These are phyloP conservation scores for Chiloscyllium punctatum DNA, from an alignment of 2,797 vertebrate genomes.

Conservation along the genomic window DNA sequence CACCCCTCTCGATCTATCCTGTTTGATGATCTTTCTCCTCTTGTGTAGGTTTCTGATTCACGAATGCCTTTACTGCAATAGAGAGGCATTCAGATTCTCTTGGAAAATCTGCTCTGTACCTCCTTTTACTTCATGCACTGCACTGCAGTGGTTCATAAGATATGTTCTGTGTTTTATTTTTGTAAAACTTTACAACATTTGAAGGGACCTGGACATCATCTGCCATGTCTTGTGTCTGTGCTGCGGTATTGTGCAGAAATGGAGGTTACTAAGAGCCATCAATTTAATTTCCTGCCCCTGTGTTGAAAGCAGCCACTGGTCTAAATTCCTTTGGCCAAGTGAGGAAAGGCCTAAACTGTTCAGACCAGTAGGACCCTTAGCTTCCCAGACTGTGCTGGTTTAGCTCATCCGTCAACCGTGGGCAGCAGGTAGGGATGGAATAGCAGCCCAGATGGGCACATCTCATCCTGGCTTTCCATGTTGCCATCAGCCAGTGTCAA, in stretches of 20 bases:
- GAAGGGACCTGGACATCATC: not conserved
- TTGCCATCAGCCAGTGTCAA: not conserved
- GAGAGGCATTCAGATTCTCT: not conserved
- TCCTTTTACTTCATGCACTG: not conserved
- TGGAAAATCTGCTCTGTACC: not conserved
- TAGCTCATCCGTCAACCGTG: not conserved
- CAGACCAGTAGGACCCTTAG: not conserved
- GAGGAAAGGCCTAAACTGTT: not conserved
- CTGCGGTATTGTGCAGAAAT: not conserved
- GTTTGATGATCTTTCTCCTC: not conserved
- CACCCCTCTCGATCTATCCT: not conserved
- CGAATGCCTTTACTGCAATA: not conserved
- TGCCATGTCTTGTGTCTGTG: not conserved
- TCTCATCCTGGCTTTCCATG: not conserved
- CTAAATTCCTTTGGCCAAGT: not conserved
- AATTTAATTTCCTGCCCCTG: not conserved
- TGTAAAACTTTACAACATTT: not conserved
- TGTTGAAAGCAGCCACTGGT: not conserved
- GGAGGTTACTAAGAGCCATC: not conserved
- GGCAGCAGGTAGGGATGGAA: not conserved
- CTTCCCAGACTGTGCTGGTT: not conserved
- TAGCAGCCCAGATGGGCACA: too few relatives aligned
- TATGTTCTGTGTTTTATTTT: conserved; percentile 10
- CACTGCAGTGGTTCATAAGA: not conserved
- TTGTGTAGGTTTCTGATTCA: not conserved